Base-by-base conservation (phyloP, 1,140 invertebrate genomes). In the Matsumurasca onukii region DNA sequence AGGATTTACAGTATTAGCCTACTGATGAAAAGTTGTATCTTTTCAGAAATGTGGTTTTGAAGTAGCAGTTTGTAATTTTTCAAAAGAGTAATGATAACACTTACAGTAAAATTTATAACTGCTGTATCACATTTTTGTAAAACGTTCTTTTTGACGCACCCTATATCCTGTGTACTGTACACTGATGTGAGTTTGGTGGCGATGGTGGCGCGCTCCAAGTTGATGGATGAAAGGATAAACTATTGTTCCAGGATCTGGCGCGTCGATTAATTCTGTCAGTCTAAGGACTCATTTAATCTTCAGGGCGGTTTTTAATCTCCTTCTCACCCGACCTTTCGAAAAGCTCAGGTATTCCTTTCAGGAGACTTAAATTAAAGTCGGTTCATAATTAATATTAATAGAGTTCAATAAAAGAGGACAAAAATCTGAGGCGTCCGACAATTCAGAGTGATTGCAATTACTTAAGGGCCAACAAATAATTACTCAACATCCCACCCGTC, bases 321-420 rank as follows among this genome's bases (percentile, higher is more conserved):
- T 27, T 27, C 9, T 22, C 5, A 5, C 34, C 34, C 34, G 34
- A 39, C 5, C 17, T 39, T 17, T 5, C 34, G 20, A 29, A 27
- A 25, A 59, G 55, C 55, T 59, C 55, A 59, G 55, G 55, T 59
- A 59, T 59, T 59, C 55, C 55, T 59, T 59, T 59, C 55, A 59
- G 25, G 20, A 20, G 20, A 52, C 12, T 25, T 27, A 24, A 59
- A 59, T 59, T 59, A 27, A 59, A 59, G 55, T 27, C 55, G 49
- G 49, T 5, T 52, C 55, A 27, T 29, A 59, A 59, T 59, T 59
- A 59, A 59, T 59, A 59, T 59, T 59, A 59, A 59, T 59, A 59
- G 3, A 59, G 55, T 24, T 24, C 49, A 24, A 52, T 52, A 24
- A 24, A 52, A 13, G 49, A n/a, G n/a, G 39, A 59, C 55, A 29